Evolutionary conservation across 2,888 invertebrate genomes (phyloP), one percentile per base, ranked within the genome.

Genomic region (Ectemnius continuus): DNA sequence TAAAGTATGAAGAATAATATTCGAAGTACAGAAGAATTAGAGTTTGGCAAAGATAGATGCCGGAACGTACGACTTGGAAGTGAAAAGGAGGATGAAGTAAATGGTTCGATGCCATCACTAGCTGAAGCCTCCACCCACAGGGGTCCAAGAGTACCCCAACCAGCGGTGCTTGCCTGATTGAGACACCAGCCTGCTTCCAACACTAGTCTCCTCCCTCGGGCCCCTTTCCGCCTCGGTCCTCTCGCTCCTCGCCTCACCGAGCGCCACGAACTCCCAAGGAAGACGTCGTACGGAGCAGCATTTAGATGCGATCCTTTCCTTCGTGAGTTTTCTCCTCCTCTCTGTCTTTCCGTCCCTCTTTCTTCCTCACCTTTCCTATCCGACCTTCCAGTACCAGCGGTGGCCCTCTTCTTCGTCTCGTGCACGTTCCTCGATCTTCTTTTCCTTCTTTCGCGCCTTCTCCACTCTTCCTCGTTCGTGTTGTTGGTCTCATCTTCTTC

Each of bases 111-210:
- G 52, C 75, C 75, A 68, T 75, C 47, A 28, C 76, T 75, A 67
- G n/a, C 48, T 69, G 61, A 73, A 77, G 73, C 84, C 80, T 79
- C 85, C 79, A 78, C 79, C 80, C 81, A 80, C 84, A 84, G 86
- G 87, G 86, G 86, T 86, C 88, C 88, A 85, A 52, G 85, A 81
- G 86, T 81, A 84, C 86, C 88, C 88, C 86, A 86, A 88, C 88
- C 88, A 52, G 52, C 52, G 52, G 52, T 88, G 87, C 85, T 80
- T 77, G 87, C 86, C 87, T 90, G 90, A 90, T 90, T 90, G 90
- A 90, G 90, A 90, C 89, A 90, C 90, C 89, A 90, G 86, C 88
- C 82, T 83, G 85, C 82, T 81, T 78, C 79, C 82, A 84, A 84
- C 84, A 83, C 84, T 84, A 82, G 77, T 79, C 79, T 79, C 80